phyloP scores from a whole-genome alignment of 2,888 invertebrate species.

The Eumerus sabulonum region DNA sequence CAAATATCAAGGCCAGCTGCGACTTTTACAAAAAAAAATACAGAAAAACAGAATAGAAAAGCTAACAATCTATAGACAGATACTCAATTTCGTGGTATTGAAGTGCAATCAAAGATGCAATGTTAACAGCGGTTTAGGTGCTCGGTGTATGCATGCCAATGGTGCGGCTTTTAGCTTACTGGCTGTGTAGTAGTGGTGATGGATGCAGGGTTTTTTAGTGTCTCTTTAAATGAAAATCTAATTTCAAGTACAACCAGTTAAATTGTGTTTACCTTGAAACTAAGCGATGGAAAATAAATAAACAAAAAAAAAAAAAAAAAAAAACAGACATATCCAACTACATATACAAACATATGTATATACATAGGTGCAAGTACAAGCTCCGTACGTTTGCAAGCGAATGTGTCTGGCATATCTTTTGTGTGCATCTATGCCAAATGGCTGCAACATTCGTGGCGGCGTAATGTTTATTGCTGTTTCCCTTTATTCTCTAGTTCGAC shows the following conservation, averaged over 20 bases:
- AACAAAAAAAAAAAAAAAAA: neutral
- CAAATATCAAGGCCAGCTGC: conserved; percentile 61
- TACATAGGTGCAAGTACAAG: no score
- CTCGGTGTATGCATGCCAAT: neutral
- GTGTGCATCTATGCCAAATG: conserved; percentile 41
- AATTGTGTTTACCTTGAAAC: conserved; percentile 63
- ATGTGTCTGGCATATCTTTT: conserved; percentile 39
- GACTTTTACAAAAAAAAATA: conserved; percentile 55
- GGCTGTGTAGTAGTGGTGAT: conserved; percentile 16
- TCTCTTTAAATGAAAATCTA: conserved; percentile 61
- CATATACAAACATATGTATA: no score
- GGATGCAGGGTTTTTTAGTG: conserved; percentile 31
- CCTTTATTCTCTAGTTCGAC: conserved; percentile 4
- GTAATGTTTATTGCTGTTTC: conserved; percentile 15
- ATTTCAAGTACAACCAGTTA: conserved; percentile 64
- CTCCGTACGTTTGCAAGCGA: conserved; percentile 3
- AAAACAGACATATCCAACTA: no score
- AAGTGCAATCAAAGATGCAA: conserved; percentile 51
- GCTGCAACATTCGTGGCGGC: neutral
- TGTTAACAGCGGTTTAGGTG: conserved; percentile 29
- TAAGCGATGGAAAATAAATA: conserved; percentile 41
- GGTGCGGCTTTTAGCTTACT: neutral
- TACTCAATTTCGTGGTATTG: neutral
- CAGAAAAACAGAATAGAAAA: no score
- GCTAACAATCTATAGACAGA: neutral